Evolutionary conservation across 2,113 vertebrate genomes (phyloP).

Genomic region (human (Homo sapiens)): GRCh38 chr4:113291001-113291500

Average conservation of each 20-base stretch:
- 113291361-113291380: neutral
- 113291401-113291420: neutral
- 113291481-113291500: accelerated
- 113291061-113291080: neutral
- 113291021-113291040: neutral
- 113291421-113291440: neutral
- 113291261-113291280: neutral
- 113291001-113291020: neutral
- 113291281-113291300: neutral
- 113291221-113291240: neutral
- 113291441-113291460: neutral
- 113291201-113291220: neutral
- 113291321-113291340: neutral
- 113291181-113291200: neutral
- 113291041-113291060: neutral
- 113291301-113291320: neutral
- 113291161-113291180: neutral
- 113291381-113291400: neutral
- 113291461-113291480: neutral
- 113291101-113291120: neutral
- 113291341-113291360: neutral
- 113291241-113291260: neutral
- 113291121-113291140: neutral
- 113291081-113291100: neutral
- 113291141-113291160: neutral